Percentiles rank a stretch among this genome's conserved stretches.
These are phyloP conservation scores for Anthoptus insignis DNA, from an alignment of 2,888 invertebrate genomes.

Conservation along the genomic window DNA sequence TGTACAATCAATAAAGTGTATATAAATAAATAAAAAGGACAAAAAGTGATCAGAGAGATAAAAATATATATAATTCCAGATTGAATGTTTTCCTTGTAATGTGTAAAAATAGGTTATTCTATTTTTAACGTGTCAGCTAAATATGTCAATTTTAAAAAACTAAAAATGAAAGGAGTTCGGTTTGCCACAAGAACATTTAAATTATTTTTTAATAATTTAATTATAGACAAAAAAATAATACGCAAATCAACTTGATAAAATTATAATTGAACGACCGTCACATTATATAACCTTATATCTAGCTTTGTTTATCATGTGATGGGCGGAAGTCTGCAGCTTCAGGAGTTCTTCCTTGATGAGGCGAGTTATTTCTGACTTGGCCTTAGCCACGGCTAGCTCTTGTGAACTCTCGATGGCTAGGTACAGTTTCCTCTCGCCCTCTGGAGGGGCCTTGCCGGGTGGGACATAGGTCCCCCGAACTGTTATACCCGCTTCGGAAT, in stretches of 20 bases:
- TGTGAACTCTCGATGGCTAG: constrained; percentile 99
- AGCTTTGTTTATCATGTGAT: constrained; percentile 96
- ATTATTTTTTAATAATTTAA: too few relatives aligned
- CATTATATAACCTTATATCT: constrained; percentile 96
- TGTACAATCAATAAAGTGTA: too few relatives aligned
- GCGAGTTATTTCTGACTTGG: constrained; percentile 98
- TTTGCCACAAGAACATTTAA: too few relatives aligned
- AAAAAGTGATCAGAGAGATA: too few relatives aligned
- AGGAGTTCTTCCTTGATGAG: constrained; percentile 99
- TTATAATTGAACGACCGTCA: constrained; percentile 52
- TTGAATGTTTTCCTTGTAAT: too few relatives aligned
- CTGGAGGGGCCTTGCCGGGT: constrained; percentile 95
- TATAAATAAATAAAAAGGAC: too few relatives aligned
- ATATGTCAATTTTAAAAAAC: too few relatives aligned
- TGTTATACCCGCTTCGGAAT: constrained; percentile 99
- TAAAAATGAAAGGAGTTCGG: too few relatives aligned
- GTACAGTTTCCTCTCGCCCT: constrained; percentile 98
- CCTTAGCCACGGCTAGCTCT: constrained; percentile 98
- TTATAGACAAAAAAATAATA: constrained; percentile 44
- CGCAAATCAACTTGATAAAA: constrained; percentile 45
- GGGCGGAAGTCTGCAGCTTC: constrained; percentile 95
- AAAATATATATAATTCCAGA: too few relatives aligned
- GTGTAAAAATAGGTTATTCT: too few relatives aligned
- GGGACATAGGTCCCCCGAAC: constrained; percentile 99
- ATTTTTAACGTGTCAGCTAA: too few relatives aligned